Evolutionary conservation across 2,113 vertebrate species (phyloP).

Genomic region (Ancistrus triradiatus): DNA sequence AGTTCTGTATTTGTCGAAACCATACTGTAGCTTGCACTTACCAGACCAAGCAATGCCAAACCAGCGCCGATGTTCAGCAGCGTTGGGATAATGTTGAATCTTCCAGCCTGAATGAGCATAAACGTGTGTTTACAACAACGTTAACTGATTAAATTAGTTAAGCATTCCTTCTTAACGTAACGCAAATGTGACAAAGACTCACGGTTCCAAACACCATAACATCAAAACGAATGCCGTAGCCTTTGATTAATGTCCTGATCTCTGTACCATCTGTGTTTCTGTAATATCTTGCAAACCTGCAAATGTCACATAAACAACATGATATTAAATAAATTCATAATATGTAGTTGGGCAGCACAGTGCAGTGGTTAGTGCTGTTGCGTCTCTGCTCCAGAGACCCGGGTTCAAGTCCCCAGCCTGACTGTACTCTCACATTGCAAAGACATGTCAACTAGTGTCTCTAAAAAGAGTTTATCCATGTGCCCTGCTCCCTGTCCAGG

Average conservation of each 20-base stretch:
- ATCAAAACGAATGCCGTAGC: constrained; percentile 82
- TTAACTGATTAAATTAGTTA: too few species aligned
- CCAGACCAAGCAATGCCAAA: constrained; percentile 75
- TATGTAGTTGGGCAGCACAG: too few species aligned
- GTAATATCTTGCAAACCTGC: constrained; percentile 83
- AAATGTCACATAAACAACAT: neutral
- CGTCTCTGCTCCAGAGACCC: too few species aligned
- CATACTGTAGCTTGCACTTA: constrained; percentile 59
- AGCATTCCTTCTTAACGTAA: too few species aligned
- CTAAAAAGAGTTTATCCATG: too few species aligned
- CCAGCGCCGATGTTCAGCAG: constrained; percentile 83
- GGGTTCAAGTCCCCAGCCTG: too few species aligned
- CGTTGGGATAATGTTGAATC: constrained; percentile 80
- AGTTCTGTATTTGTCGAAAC: neutral
- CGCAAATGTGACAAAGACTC: constrained; percentile 33
- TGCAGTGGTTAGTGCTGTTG: too few species aligned
- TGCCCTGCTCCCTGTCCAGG: too few species aligned
- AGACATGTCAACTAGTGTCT: too few species aligned
- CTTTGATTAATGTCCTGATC: constrained; percentile 74
- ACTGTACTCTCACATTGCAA: too few species aligned
- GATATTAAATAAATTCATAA: neutral
- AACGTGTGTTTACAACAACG: too few species aligned
- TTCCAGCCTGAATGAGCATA: constrained; percentile 70
- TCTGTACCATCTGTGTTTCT: constrained; percentile 53
- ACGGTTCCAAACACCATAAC: constrained; percentile 82